Evolutionary conservation across 2,888 invertebrate genomes (phyloP).

Genomic region (Acleris emargana): DNA sequence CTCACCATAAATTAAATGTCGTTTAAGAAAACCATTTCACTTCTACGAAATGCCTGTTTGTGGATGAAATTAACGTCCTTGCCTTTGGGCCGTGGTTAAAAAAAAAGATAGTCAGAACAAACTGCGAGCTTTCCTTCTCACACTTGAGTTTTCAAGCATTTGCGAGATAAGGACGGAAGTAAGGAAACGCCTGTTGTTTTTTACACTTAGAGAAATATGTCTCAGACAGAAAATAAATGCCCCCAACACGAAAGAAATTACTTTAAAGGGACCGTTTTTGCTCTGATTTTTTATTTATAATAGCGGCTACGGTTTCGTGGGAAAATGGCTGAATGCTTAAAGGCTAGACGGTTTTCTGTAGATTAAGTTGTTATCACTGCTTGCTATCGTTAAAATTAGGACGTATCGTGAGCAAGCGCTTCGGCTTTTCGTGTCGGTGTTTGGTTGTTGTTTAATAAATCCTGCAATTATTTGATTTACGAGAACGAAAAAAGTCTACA

Average conservation of each 20-base stretch:
- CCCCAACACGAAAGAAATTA: conserved; percentile 12
- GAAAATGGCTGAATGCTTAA: conserved; percentile 14
- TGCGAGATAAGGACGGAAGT: too few species aligned
- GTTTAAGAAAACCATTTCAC: conserved; percentile 11
- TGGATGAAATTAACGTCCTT: conserved; percentile 13
- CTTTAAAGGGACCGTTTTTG: conserved; percentile 15
- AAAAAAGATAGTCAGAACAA: too few species aligned
- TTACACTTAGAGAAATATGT: conserved; percentile 12
- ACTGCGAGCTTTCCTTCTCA: too few species aligned
- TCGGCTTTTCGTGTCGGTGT: neutral
- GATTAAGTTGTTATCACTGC: conserved; percentile 19
- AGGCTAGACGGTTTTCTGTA: conserved; percentile 23
- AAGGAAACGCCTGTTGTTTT: neutral
- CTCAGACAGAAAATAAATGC: conserved; percentile 11
- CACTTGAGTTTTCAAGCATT: too few species aligned
- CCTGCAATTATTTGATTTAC: neutral
- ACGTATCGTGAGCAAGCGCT: neutral
- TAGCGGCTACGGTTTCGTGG: conserved; percentile 19
- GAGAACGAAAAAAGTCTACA: too few species aligned
- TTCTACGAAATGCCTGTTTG: conserved; percentile 12
- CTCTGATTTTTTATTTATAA: conserved; percentile 28
- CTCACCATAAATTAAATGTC: conserved; percentile 15
- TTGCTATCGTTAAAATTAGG: conserved; percentile 19
- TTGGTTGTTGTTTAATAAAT: neutral
- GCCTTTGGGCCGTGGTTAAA: too few species aligned